Evolutionary conservation across 37 sponge, comb jelly and placozoan species (phyloP), one percentile per base, ranked within the genome.

Genomic region (Crambe crambe): DNA sequence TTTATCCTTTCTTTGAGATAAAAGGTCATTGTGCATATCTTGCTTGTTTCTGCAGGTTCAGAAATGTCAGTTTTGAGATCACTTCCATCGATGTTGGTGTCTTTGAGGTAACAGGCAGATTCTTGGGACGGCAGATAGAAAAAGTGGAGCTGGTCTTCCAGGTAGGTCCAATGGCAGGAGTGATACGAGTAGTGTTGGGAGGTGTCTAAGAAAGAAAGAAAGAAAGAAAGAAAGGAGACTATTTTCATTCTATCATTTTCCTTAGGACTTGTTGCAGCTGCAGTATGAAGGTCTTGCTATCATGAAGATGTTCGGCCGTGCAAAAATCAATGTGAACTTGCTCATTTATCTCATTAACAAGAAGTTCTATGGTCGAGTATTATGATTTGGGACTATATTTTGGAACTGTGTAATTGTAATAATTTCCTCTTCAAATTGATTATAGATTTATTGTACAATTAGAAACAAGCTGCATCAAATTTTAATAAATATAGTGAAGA

Each of bases 301-400:
- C 44, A 93, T 98, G 94, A 98, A 98, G 72, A 91, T 98, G 83
- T 91, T 96, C 80, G 95, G 86, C 6, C 57, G 90, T 37, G 99
- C 91, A 5, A 96, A 90, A 58, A 85, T 98, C 43, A 96, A 98
- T 66, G 99, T 98, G 36, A 98, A 98, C 69, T 85, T 96, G 23
- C 89, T 98, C 47, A 96, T 98, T 57, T 91, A 83, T 84, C 88
- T 98, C 38, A 80, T 98, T 34, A 98, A 98, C 92, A 96, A 96
- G 86, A 98, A 98, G 64, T 98, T 98, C 77, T 96, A 98, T 83
- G 96, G 99, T 20, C 68, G 75, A 78, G 83, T 89, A 61, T 5
- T 65, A 65, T 65, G 35, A 65, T n/a, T n/a, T n/a, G n/a, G n/a
- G n/a, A n/a, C n/a, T n/a, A n/a, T n/a, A n/a, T n/a, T n/a, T n/a